Percentiles rank a stretch among this genome's conserved stretches.
Conservation (phyloP, 2,888 invertebrate species). For the Stictocephala bisonia region DNA sequence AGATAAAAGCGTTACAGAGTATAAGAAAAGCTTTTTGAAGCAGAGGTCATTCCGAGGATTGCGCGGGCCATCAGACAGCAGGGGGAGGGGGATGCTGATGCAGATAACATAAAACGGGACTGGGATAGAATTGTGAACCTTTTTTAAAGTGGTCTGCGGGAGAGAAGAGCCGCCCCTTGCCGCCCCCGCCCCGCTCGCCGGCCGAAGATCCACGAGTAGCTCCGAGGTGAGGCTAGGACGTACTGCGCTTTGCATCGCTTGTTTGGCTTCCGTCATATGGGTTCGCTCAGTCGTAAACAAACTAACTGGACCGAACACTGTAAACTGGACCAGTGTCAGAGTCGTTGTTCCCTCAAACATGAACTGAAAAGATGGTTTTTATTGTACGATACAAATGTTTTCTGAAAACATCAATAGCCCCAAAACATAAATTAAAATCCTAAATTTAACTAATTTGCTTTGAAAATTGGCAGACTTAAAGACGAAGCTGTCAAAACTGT, state of each 20-base stretch:
- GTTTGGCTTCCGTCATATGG: too few species aligned
- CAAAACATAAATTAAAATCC: too few species aligned
- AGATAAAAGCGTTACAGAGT: slow-evolving; percentile 37
- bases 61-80: slow-evolving; percentile 5
- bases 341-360: too few species aligned
- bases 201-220: neutral
- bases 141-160: slow-evolving; percentile 47
- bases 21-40: slow-evolving; percentile 37
- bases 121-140: slow-evolving; percentile 47
- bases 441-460: too few species aligned
- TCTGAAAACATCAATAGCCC: too few species aligned
- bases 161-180: slow-evolving; percentile 22
- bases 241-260: too few species aligned
- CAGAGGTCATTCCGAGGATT: slow-evolving; percentile 38
- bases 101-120: slow-evolving; percentile 46
- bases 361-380: neutral
- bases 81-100: neutral
- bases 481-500: too few species aligned
- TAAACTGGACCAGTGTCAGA: too few species aligned
- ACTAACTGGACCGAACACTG: too few species aligned
- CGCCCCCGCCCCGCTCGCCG: neutral
- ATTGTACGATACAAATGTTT: too few species aligned
- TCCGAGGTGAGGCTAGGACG: neutral
- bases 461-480: too few species aligned
- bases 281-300: too few species aligned